Percentiles rank a stretch among this genome's conserved stretches.
Conservation (phyloP, 2,888 invertebrate genomes). For the Drosophila peninsularis region DNA sequence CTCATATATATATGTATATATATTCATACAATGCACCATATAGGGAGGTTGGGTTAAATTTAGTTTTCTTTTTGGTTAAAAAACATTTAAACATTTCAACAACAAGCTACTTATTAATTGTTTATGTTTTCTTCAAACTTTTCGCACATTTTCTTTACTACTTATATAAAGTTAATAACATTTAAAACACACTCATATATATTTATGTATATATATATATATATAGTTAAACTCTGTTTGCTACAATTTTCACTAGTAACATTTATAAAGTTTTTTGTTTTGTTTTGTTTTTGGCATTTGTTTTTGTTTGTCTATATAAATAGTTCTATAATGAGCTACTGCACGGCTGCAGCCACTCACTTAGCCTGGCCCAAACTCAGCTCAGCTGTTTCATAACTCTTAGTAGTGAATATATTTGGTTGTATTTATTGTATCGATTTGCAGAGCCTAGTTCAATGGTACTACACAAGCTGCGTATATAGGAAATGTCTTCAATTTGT, state of each 20-base stretch:
- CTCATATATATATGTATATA: constrained; percentile 20
- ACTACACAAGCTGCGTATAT: constrained; percentile 61
- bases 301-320: constrained; percentile 43
- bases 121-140: constrained; percentile 17
- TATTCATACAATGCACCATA: constrained; percentile 17
- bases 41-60: constrained; percentile 29
- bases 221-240: constrained; percentile 57
- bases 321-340: constrained; percentile 30
- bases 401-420: constrained; percentile 24
- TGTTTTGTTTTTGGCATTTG: constrained; percentile 40
- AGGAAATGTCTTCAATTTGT: constrained; percentile 27
- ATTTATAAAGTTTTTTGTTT: constrained; percentile 64
- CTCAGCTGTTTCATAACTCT: constrained; percentile 22
- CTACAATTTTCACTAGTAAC: constrained; percentile 74
- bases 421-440: constrained; percentile 53
- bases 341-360: constrained; percentile 1
- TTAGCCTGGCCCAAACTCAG: constrained; percentile 20
- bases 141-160: constrained; percentile 37
- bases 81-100: constrained; percentile 80
- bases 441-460: constrained; percentile 37
- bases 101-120: constrained; percentile 66
- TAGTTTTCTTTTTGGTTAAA: constrained; percentile 49
- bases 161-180: constrained; percentile 65
- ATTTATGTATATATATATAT: constrained; percentile 41
- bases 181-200: constrained; percentile 73